These are phyloP conservation scores for Charadrius vociferus DNA, from an alignment of 2,113 vertebrate genomes.

Conservation along the genomic window DNA sequence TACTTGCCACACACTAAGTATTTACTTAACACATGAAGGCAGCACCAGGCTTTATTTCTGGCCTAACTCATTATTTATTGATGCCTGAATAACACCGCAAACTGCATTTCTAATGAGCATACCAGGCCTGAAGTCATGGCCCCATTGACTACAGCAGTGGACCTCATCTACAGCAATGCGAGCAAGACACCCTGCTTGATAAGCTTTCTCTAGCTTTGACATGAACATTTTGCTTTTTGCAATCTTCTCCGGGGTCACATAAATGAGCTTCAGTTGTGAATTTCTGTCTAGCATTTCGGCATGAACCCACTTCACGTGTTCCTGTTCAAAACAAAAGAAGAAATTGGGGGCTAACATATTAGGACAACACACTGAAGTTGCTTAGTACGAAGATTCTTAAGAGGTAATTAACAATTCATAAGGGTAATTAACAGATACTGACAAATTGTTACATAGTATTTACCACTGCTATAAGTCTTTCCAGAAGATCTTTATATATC, in stretches of 20 bases:
- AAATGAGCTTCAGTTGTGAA: slow-evolving; percentile 86
- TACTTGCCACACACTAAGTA: neutral
- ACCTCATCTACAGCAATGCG: slow-evolving; percentile 94
- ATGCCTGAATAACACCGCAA: neutral
- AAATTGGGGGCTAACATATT: neutral
- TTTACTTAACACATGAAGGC: neutral
- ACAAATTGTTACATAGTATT: neutral
- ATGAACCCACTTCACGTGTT: slow-evolving; percentile 89
- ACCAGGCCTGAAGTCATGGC: slow-evolving; percentile 97
- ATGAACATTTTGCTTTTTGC: slow-evolving; percentile 97
- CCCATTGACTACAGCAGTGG: slow-evolving; percentile 99
- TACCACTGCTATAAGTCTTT: neutral
- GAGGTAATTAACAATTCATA: neutral
- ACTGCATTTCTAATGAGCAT: neutral
- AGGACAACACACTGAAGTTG: neutral
- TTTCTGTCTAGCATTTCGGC: slow-evolving; percentile 81
- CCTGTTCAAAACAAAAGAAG: slow-evolving; percentile 68
- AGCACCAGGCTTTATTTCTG: neutral
- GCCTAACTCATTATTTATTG: neutral
- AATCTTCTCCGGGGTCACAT: slow-evolving; percentile 98
- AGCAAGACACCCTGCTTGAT: slow-evolving; percentile 81
- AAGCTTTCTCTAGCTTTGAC: slow-evolving; percentile 95
- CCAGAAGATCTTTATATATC: neutral
- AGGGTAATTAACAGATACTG: neutral
- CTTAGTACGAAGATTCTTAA: neutral